Evolutionary conservation across 2,888 invertebrate species (phyloP), one percentile per base, ranked within the genome.

Genomic region (Chymomyza fuscimana): DNA sequence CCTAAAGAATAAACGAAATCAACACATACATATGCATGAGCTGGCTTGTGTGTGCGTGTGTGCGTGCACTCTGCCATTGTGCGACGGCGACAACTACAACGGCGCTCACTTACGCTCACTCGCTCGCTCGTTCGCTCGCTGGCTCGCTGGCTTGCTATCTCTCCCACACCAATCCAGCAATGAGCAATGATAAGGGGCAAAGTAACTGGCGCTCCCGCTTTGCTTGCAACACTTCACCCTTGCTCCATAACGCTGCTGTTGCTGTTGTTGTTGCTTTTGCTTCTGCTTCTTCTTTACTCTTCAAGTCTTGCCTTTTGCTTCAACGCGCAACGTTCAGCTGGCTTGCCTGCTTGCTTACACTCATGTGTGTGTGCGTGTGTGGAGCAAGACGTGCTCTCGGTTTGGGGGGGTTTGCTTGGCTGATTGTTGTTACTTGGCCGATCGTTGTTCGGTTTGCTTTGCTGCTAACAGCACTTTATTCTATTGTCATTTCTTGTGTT

Each of bases 401-500:
- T 32, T 32, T 32, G 32, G 32, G 32, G 9, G 32, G 32, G 40
- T 0, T 32, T 25, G 4, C 25, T 25, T 25, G 25, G 25, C 25
- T n/a, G 4, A 22, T n/a, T 54, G 22, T 54, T 54, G 22, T 54
- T 54, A 12, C 22, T 54, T 22, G 16, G 19, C 22, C 25, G 10
- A 16, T 56, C 25, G 19, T 56, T 56, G n/a, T 56, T 25, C 29
- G 15, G 22, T 58, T 19, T 58, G 22, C 29, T 40, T 46, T 61
- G 36, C 40, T 50, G 46, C 29, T 50, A 12, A 25, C 51, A 25
- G 19, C n/a, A 40, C 51, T 63, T 63, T 19, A 87, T 83, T 87
- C 84, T 87, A 83, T 84, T 84, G 86, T 87, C 86, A 82, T 79
- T 32, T 32, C 7, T 32, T 32, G 32, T 32, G 32, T 32, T 32